Percentiles rank a stretch among this genome's conserved stretches.
Evolutionary conservation across 2,888 invertebrate species (phyloP).

Genomic region (Diarsia rubi): DNA sequence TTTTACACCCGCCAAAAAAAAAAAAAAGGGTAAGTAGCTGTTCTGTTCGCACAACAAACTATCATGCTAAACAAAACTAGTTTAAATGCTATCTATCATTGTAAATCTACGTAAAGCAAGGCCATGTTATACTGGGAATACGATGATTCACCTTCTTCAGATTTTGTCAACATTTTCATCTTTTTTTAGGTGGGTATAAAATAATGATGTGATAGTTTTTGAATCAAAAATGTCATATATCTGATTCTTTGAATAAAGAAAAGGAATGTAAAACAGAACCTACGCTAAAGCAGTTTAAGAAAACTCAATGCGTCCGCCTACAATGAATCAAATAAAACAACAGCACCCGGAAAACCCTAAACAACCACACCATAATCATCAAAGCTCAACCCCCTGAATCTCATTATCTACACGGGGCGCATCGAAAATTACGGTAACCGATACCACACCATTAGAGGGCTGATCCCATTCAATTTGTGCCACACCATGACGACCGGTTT

Average conservation of each 20-base stretch:
- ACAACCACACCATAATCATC: slow-evolving; percentile 23
- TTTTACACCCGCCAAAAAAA: no score
- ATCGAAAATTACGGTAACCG: slow-evolving; percentile 70
- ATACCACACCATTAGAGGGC: slow-evolving; percentile 66
- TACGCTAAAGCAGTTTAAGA: not conserved
- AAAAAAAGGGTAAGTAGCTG: no score
- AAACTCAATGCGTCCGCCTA: not conserved
- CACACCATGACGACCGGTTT: slow-evolving; percentile 50
- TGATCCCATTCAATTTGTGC: slow-evolving; percentile 56
- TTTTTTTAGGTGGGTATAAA: no score
- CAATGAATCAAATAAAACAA: slow-evolving; percentile 11
- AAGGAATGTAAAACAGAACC: not conserved
- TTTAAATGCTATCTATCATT: no score
- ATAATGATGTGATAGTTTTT: no score
- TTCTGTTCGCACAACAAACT: no score
- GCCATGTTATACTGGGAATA: no score
- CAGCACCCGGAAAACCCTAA: slow-evolving; percentile 18
- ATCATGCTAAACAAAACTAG: no score
- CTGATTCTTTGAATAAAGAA: not conserved
- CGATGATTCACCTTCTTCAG: no score
- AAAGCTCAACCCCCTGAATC: slow-evolving; percentile 54
- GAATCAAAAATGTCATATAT: no score
- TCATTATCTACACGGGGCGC: slow-evolving; percentile 56
- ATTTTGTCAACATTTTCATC: no score
- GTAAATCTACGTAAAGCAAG: no score